A percentile compares a stretch with the other conserved stretches of the same genome.
Evolutionary conservation across 2,797 vertebrate species (phyloP).

Genomic region (Morus bassanus): DNA sequence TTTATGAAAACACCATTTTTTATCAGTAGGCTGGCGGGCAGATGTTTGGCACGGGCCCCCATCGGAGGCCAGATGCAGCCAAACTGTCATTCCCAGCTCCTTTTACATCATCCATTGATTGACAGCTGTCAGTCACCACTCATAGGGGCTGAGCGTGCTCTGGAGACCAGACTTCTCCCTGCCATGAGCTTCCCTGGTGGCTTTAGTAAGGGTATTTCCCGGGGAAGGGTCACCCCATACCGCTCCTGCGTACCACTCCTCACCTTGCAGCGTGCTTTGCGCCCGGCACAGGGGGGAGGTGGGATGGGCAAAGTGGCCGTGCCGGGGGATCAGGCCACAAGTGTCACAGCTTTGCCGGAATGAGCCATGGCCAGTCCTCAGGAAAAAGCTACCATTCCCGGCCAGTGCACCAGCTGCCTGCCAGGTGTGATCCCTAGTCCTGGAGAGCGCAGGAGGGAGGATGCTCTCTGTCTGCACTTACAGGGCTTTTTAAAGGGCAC

Average conservation of each 20-base stretch:
- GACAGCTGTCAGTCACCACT: not conserved
- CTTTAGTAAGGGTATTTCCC: not conserved
- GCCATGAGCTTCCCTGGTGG: not conserved
- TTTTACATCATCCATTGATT: not conserved
- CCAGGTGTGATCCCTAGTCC: not conserved
- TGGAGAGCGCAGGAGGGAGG: not conserved
- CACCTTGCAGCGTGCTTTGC: rapidly evolving
- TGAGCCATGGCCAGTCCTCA: rapidly evolving
- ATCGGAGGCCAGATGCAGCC: not conserved
- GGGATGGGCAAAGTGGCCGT: not conserved
- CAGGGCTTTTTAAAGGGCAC: not conserved
- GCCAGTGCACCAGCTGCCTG: not conserved
- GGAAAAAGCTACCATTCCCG: not conserved
- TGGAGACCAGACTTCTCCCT: not conserved
- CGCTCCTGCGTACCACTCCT: not conserved
- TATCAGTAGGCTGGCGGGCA: not conserved
- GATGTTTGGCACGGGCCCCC: not conserved
- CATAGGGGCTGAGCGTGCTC: not conserved
- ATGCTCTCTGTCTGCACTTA: not conserved
- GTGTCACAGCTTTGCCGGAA: not conserved
- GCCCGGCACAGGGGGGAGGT: rapidly evolving
- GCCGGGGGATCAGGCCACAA: not conserved
- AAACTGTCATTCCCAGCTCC: not conserved
- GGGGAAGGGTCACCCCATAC: not conserved
- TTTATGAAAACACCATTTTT: conserved; percentile 43